Base-by-base conservation (phyloP, 1,140 invertebrate species). In the Lerema accius region DNA sequence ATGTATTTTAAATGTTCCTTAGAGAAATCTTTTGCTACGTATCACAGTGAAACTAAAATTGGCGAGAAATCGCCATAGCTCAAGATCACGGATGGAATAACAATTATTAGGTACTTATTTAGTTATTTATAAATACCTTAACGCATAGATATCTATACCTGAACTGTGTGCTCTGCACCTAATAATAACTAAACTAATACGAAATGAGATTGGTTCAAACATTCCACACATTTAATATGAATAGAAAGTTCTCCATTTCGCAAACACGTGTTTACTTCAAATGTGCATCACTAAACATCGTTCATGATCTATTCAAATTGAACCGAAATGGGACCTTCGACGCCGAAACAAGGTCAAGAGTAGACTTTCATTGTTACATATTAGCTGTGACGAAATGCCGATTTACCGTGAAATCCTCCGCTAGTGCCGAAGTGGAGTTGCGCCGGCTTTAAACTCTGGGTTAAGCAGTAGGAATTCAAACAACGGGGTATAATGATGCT, bases 401-500 rank as follows among this genome's bases (percentile, higher is more conserved):
- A 45, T 58, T 58, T 4, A 45, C 14, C 53, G 53, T 58, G 53
- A 58, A 58, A 58, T 35, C 3, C 15, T 26, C 32, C 49, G 15
- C 53, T 11, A 35, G 42, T 58, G 53, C 17, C 28, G 45, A 58
- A 42, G 40, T 10, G 23, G 13, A 32, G 40, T 55, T 26, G 39
- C 7, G 26, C 26, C 35, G 19, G 39, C 19, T 42, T 53, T 23
- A 23, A 23, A n/a, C 40, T 58, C 23, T 17, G 39, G 48, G 50
- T 60, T 59, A 46, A 43, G 28, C 50, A 65, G 61, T 42, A 62
- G 51, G 35, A 43, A 60, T 43, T 46, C 49, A 35, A 71, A 58
- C 40, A 58, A 71, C 71, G 65, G 71, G 48, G 69, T 53, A 71
- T 73, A 73, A 73, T 71, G 43, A 62, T 35, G 49, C 45, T 45